Conservation (phyloP, 1,140 invertebrate species). For the Akabosia matsudoensis region DNA sequence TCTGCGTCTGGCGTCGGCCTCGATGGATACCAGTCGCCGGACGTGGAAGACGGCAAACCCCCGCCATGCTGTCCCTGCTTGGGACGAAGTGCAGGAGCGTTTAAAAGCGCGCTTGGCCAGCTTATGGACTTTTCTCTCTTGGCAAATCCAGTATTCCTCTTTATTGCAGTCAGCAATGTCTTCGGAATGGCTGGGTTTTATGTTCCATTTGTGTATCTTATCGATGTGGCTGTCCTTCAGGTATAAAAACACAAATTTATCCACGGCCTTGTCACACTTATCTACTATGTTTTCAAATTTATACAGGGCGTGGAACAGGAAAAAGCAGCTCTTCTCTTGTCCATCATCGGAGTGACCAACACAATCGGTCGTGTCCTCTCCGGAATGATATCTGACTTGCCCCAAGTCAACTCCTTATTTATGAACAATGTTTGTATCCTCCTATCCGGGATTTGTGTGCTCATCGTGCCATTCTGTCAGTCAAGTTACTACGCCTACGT, state of each 20-base stretch:
- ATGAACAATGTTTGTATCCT: constrained; percentile 92
- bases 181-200: constrained; percentile 92
- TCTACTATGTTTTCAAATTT: constrained; percentile 39
- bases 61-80: constrained; percentile 60
- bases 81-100: constrained; percentile 67
- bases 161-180: constrained; percentile 90
- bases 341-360: constrained; percentile 93
- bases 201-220: constrained; percentile 90
- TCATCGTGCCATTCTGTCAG: constrained; percentile 74
- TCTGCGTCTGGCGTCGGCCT: not conserved
- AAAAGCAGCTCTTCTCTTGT: constrained; percentile 80
- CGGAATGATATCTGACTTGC: constrained; percentile 64
- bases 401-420: constrained; percentile 79
- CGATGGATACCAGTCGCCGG: not conserved
- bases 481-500: constrained; percentile 71
- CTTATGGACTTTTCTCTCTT: constrained; percentile 91
- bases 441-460: constrained; percentile 80
- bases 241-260: constrained; percentile 51
- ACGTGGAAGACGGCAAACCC: not conserved
- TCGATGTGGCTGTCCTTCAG: constrained; percentile 71
- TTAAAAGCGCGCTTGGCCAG: constrained; percentile 75
- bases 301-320: constrained; percentile 69
- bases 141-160: constrained; percentile 83
- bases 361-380: constrained; percentile 82
- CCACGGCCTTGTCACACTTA: constrained; percentile 18